Evolutionary conservation across 2,888 invertebrate genomes (phyloP), one percentile per base, ranked within the genome.

Genomic region (Lochmaea capreae): DNA sequence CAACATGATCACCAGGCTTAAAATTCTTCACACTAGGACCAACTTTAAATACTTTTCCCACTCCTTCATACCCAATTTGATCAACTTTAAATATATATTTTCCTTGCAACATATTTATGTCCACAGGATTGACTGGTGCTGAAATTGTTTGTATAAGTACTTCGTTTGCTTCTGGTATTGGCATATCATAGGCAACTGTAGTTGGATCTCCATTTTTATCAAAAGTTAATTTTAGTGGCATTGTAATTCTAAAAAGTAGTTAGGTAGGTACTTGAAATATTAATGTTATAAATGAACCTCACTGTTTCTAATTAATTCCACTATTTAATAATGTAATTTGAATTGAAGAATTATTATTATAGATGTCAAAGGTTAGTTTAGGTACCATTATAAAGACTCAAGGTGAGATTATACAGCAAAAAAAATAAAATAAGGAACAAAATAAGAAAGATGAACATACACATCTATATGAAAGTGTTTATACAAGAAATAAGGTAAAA

Each of bases 91-190:
- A 89, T 66, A 88, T 80, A 87, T 95, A 95, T 82, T 90, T 92
- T n/a, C 98, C 98, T 90, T 98, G 97, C 80, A 99, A 96, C 67
- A 95, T 97, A 86, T 99, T 99, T 71, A 99, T 96, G 86, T 99
- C 99, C 0, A 99, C 97, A 3, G 99, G 99, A 87, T 99, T 99
- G 10, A 99, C 93, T 0, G 99, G 96, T 0, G 98, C 92, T 43
- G 97, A 94, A 58, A 97, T 83, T 92, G 97, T 95, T 85, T 93
- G 93, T 0, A 98, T 92, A 39, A 95, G 85, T 2, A 97, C 93
- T 88, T 97, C 90, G 66, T 90, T 90, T 74, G 89, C 87, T 73
- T 90, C 88, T 0, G 91, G 88, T 14, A 88, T 86, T 3, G 90
- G 89, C 46, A 92, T 84, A 72, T 88, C 86, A 79, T 91, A 89